Conservation (phyloP, 2,113 vertebrate species). For the Pterocles gutturalis region DNA sequence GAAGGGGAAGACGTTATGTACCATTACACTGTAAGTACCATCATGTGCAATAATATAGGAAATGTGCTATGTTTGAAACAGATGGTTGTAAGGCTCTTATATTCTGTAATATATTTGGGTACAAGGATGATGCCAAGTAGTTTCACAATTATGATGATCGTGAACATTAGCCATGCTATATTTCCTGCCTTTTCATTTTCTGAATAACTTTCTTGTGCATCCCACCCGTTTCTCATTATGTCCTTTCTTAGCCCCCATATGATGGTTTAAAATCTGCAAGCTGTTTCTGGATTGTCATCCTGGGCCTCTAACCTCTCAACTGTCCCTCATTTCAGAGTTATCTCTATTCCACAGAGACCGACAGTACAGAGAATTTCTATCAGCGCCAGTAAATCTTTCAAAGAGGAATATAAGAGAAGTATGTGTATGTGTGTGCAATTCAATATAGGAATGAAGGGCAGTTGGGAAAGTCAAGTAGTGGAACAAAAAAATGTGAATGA, state of each 20-base stretch:
- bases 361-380: not conserved
- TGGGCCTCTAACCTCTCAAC: constrained; percentile 40
- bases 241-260: not conserved
- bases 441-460: constrained; percentile 58
- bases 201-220: not conserved
- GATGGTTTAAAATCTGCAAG: not conserved
- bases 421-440: constrained; percentile 44
- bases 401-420: constrained; percentile 36
- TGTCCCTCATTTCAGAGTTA: constrained; percentile 47
- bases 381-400: constrained; percentile 23
- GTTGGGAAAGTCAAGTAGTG: constrained; percentile 73
- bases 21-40: not conserved
- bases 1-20: not conserved
- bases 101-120: constrained; percentile 19
- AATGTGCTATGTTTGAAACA: not conserved
- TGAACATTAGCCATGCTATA: constrained; percentile 1
- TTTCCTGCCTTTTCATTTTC: constrained; percentile 41
- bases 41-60: not conserved
- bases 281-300: not conserved
- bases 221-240: constrained; percentile 21
- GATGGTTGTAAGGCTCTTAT: constrained; percentile 19
- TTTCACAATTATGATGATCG: constrained; percentile 15
- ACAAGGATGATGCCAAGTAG: constrained; percentile 20
- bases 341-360: not conserved
- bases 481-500: constrained; percentile 77